phyloP scores from a whole-genome alignment of 2,888 invertebrate species.

The Colostygia pectinataria region DNA sequence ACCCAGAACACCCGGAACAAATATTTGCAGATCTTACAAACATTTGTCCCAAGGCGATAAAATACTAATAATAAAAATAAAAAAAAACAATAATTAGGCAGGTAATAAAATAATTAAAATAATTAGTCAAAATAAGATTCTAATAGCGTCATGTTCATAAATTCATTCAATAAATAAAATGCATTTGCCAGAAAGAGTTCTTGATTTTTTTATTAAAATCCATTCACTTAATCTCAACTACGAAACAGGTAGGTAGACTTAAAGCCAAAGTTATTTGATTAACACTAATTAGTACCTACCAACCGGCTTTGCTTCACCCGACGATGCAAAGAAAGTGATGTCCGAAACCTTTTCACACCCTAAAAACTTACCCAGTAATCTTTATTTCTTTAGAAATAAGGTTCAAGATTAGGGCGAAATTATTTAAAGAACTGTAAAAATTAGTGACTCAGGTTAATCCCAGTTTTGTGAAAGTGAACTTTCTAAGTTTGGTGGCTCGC shows the following conservation, averaged over 20 bases:
- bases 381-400: conserved; percentile 36
- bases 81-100: too few relatives aligned
- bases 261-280: conserved; percentile 74
- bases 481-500: conserved; percentile 45
- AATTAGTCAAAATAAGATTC: too few relatives aligned
- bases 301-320: conserved; percentile 66
- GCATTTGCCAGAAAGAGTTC: too few relatives aligned
- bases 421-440: background rate
- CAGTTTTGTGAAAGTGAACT: conserved; percentile 66
- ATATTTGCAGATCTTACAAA: too few relatives aligned
- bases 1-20: too few relatives aligned
- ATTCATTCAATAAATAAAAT: too few relatives aligned
- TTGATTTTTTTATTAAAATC: too few relatives aligned
- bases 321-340: conserved; percentile 61
- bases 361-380: conserved; percentile 4
- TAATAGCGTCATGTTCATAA: too few relatives aligned
- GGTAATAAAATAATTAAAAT: too few relatives aligned
- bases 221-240: conserved; percentile 38
- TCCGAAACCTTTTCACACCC: conserved; percentile 15
- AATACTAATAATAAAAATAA: too few relatives aligned
- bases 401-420: conserved; percentile 27
- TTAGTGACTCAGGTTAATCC: conserved; percentile 36
- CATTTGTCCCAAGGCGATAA: too few relatives aligned
- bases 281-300: conserved; percentile 73
- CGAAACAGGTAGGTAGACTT: conserved; percentile 58